phyloP scores from a whole-genome alignment of 2,888 invertebrate genomes.

The Drosophila falleni region DNA sequence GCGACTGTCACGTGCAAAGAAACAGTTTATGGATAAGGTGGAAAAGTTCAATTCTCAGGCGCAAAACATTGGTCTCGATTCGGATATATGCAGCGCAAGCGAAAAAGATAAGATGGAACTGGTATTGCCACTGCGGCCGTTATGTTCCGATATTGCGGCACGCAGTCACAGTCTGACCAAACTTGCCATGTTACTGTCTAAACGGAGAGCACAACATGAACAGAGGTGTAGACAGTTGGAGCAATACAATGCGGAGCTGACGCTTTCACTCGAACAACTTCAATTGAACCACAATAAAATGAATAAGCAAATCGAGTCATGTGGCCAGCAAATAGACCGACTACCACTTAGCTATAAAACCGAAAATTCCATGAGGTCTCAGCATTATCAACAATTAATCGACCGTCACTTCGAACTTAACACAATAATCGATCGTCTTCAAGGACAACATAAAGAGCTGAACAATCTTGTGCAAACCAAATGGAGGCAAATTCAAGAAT shows the following conservation, averaged over 20 bases:
- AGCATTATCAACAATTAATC: slow-evolving; percentile 41
- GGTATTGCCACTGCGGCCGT: slow-evolving; percentile 53
- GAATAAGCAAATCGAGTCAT: slow-evolving; percentile 25
- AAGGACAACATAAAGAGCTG: slow-evolving; percentile 16
- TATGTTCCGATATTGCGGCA: slow-evolving; percentile 30
- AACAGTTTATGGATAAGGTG: slow-evolving; percentile 72
- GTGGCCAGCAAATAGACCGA: slow-evolving; percentile 35
- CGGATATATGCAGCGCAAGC: slow-evolving; percentile 47
- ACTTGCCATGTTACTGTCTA: slow-evolving; percentile 26
- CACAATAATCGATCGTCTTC: slow-evolving; percentile 29
- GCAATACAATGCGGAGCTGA: slow-evolving; percentile 29
- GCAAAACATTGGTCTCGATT: slow-evolving; percentile 63
- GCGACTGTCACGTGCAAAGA: slow-evolving; percentile 69
- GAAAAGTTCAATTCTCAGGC: slow-evolving; percentile 68
- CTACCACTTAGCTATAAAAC: slow-evolving; percentile 31
- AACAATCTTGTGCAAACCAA: slow-evolving; percentile 15
- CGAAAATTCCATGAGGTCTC: slow-evolving; percentile 17
- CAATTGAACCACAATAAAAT: slow-evolving; percentile 21
- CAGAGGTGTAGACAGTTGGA: slow-evolving; percentile 41
- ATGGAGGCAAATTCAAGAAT: slow-evolving; percentile 46
- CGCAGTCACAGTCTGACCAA: slow-evolving; percentile 30
- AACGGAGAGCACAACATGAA: slow-evolving; percentile 25
- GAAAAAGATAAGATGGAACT: slow-evolving; percentile 57
- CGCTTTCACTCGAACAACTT: slow-evolving; percentile 15
- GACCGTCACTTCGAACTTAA: slow-evolving; percentile 20